A percentile compares a stretch with the other conserved stretches of the same genome.
Evolutionary conservation across 2,888 invertebrate species (phyloP).

Genomic region (Abrostola triplasia): DNA sequence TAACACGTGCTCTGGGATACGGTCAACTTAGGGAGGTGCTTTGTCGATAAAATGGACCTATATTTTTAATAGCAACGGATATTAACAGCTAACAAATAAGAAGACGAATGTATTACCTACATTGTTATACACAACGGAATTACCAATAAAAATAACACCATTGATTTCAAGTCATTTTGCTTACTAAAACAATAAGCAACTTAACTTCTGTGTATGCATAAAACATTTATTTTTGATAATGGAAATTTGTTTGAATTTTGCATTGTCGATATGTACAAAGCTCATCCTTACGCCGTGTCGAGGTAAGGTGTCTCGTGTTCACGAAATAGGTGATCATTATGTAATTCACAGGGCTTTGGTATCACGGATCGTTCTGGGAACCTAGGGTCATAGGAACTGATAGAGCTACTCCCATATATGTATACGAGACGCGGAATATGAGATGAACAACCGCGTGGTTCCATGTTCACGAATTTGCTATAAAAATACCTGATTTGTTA

Average conservation of each 20-base stretch:
- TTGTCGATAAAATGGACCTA: slow-evolving; percentile 12
- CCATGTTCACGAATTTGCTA: too few relatives aligned
- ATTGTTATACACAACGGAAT: too few relatives aligned
- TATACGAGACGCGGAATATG: slow-evolving; percentile 9
- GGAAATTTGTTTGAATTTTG: not conserved
- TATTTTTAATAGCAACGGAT: not conserved
- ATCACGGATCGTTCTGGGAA: slow-evolving; percentile 65
- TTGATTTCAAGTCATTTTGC: too few relatives aligned
- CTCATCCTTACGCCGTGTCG: slow-evolving; percentile 56
- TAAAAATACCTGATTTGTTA: too few relatives aligned
- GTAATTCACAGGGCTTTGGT: slow-evolving; percentile 70
- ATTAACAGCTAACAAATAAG: not conserved
- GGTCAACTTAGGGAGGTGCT: slow-evolving; percentile 63
- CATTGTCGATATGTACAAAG: not conserved
- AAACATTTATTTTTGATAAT: not conserved
- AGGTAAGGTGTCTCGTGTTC: slow-evolving; percentile 68
- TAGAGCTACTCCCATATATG: slow-evolving; percentile 31
- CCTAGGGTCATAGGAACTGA: slow-evolving; percentile 56
- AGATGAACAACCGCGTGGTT: slow-evolving; percentile 1
- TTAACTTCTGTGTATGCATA: not conserved
- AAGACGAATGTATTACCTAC: too few relatives aligned
- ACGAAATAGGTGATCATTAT: slow-evolving; percentile 83
- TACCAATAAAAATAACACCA: too few relatives aligned
- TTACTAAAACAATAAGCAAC: too few relatives aligned
- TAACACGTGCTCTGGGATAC: slow-evolving; percentile 70